A percentile compares a stretch with the other conserved stretches of the same genome.
Conservation (phyloP, 2,797 vertebrate species). For the Xenentodon cancila region DNA sequence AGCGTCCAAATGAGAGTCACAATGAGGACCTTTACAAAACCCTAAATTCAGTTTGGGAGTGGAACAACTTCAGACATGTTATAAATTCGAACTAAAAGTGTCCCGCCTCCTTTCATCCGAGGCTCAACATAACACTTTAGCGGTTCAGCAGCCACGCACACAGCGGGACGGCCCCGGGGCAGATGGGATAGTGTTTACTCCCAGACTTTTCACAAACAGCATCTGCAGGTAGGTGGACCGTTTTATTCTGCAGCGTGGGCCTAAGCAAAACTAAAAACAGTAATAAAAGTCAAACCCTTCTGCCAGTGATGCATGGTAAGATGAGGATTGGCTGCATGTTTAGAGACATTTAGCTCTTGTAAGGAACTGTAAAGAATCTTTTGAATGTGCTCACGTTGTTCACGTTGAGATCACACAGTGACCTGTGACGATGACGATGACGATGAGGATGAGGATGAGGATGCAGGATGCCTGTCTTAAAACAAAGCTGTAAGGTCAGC, state of each 20-base stretch:
- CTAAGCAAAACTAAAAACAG: not conserved
- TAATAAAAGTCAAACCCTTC: not conserved
- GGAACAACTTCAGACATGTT: constrained; percentile 39
- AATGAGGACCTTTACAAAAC: constrained; percentile 10
- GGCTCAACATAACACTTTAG: constrained; percentile 43
- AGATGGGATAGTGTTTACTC: constrained; percentile 18
- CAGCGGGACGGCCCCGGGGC: constrained; percentile 23
- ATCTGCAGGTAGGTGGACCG: constrained; percentile 62
- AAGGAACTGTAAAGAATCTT: constrained; percentile 1
- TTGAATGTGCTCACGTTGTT: constrained; percentile 17
- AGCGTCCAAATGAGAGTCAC: constrained; percentile 5
- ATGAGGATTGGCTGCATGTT: not conserved
- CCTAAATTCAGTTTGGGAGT: constrained; percentile 36
- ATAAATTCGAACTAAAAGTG: constrained; percentile 27
- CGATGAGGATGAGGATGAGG: too few relatives aligned
- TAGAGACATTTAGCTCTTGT: not conserved
- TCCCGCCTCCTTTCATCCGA: constrained; percentile 54
- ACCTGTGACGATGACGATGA: too few relatives aligned
- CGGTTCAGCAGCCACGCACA: constrained; percentile 52
- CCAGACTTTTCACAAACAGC: constrained; percentile 32
- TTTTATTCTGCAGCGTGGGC: constrained; percentile 2
- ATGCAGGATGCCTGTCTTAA: not conserved
- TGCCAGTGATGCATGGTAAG: constrained; percentile 2
- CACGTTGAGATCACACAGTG: too few relatives aligned
- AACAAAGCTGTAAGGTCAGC: not conserved